These are phyloP conservation scores for Heloderma charlesbogerti DNA, from an alignment of 2,113 vertebrate genomes.

Conservation along the genomic window DNA sequence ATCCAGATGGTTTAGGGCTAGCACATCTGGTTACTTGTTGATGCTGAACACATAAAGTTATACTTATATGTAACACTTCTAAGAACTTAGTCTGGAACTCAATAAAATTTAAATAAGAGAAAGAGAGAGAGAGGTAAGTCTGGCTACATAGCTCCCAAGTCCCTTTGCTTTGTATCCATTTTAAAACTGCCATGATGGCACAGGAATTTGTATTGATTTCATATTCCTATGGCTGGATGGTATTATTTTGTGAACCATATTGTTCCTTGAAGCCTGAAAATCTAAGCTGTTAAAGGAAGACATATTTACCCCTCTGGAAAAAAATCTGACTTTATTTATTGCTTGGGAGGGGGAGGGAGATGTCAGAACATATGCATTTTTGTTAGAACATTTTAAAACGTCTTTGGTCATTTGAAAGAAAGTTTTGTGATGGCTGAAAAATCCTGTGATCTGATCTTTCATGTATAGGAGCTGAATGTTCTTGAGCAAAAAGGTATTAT, in stretches of 20 bases:
- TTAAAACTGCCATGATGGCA: neutral
- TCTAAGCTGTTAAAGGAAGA: neutral
- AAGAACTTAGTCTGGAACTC: neutral
- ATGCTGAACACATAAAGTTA: neutral
- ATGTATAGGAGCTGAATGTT: neutral
- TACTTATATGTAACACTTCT: neutral
- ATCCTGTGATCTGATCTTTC: too few relatives aligned
- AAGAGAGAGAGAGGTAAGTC: neutral
- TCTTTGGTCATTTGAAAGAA: neutral
- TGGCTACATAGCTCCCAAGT: neutral
- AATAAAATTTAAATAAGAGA: neutral
- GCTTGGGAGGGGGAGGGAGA: neutral
- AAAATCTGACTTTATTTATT: neutral
- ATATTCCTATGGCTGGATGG: neutral
- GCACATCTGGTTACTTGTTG: neutral
- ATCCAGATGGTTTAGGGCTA: neutral
- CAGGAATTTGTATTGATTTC: neutral
- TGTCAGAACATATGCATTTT: neutral
- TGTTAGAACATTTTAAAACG: neutral
- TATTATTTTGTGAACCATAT: neutral
- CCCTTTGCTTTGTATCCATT: neutral
- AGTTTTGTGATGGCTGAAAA: neutral
- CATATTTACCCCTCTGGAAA: neutral
- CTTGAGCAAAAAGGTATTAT: neutral
- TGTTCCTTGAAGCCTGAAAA: neutral